A percentile compares a stretch with the other conserved stretches of the same genome.
These are phyloP conservation scores for Eciton burchellii DNA, from an alignment of 1,140 invertebrate genomes.

Conservation along the genomic window DNA sequence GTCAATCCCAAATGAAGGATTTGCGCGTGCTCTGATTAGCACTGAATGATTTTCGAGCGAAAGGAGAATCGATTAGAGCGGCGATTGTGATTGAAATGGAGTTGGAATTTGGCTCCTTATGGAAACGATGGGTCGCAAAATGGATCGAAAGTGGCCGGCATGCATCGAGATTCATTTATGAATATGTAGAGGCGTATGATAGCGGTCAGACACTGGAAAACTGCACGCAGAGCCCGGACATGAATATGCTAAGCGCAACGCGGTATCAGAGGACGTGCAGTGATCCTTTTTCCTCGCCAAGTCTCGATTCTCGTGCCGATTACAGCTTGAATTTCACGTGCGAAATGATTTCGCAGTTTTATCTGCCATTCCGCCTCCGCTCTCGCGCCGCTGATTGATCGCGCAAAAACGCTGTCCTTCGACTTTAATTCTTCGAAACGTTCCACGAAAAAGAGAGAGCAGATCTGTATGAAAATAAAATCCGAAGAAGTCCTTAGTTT, in stretches of 20 bases:
- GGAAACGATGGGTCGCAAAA: neutral
- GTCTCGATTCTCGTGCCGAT: slow-evolving; percentile 26
- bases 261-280: slow-evolving; percentile 59
- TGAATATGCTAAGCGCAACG: slow-evolving; percentile 77
- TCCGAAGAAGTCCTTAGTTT: neutral
- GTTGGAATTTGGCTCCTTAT: slow-evolving; percentile 20
- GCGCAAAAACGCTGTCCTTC: neutral
- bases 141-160: slow-evolving; percentile 17
- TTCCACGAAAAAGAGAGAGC: slow-evolving; percentile 15
- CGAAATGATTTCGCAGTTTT: slow-evolving; percentile 51
- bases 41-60: too few relatives aligned
- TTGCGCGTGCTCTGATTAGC: too few relatives aligned
- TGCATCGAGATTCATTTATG: slow-evolving; percentile 73
- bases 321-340: slow-evolving; percentile 22
- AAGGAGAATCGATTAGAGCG: too few relatives aligned
- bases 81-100: too few relatives aligned
- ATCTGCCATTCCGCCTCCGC: slow-evolving; percentile 23
- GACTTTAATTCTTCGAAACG: slow-evolving; percentile 41
- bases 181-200: slow-evolving; percentile 75
- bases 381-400: neutral
- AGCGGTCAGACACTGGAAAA: slow-evolving; percentile 79
- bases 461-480: slow-evolving; percentile 39
- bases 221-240: slow-evolving; percentile 69
- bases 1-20: too few relatives aligned
- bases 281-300: slow-evolving; percentile 64